A percentile compares a stretch with the other conserved stretches of the same genome.
Conservation (phyloP, 2,113 vertebrate genomes). For the Speoplatyrhinus poulsoni region DNA sequence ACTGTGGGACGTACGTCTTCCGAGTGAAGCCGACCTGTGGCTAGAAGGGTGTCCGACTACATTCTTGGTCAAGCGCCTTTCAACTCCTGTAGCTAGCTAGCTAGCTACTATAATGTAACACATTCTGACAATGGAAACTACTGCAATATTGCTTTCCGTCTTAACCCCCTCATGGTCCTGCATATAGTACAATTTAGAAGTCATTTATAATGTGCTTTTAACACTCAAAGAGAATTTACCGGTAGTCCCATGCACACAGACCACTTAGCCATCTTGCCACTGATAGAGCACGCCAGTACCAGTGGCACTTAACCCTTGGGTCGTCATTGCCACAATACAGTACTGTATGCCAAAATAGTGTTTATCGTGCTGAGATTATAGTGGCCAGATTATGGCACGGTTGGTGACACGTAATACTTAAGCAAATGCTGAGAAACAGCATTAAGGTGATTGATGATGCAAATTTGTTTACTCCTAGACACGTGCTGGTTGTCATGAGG, state of each 20-base stretch:
- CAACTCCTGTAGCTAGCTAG: neutral
- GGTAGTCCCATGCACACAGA: no score
- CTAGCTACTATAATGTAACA: slow-evolving; percentile 26
- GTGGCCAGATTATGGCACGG: neutral
- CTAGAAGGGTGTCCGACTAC: slow-evolving; percentile 21
- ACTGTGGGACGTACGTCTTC: slow-evolving; percentile 24
- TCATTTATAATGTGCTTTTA: no score
- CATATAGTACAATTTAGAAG: neutral
- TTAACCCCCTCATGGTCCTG: neutral
- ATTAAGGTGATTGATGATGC: no score
- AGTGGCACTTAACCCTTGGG: no score
- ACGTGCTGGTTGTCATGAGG: neutral
- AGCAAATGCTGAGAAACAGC: no score
- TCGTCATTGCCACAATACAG: neutral
- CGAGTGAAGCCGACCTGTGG: slow-evolving; percentile 34
- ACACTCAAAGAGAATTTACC: no score
- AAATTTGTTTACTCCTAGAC: neutral
- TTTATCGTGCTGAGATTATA: neutral
- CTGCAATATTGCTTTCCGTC: neutral
- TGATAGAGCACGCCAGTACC: no score
- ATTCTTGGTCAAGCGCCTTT: slow-evolving; percentile 17
- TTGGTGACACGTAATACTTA: neutral
- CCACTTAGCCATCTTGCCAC: no score
- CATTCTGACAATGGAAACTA: slow-evolving; percentile 12
- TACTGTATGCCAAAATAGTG: neutral